Evolutionary conservation across 1,140 invertebrate genomes (phyloP), one percentile per base, ranked within the genome.

Genomic region (Nixonia krombeini): DNA sequence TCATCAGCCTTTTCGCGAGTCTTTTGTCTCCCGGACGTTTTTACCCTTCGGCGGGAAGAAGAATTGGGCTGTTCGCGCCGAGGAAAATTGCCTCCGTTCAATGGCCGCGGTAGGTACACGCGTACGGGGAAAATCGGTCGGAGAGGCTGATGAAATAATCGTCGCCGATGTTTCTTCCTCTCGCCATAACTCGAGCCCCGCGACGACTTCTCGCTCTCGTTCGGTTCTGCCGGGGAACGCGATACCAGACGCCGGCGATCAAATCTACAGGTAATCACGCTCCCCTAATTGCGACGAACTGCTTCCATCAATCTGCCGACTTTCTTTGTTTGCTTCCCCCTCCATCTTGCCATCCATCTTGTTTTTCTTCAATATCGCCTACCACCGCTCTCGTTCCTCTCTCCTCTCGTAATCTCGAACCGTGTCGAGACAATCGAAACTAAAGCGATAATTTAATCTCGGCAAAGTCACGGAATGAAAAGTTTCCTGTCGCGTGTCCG

Each of bases 391-490:
- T 53, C 7, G 18, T 17, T 52, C 33, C 23, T 35, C 33, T 33
- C 16, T 28, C 23, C 10, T 35, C 50, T 49, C 59, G 42, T 62
- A 65, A 72, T 69, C 65, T 51, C 38, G 16, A 38, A 17, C 16
- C 5, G 18, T 41, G 51, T 51, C 62, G 44, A 50, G 52, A 66
- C 59, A 67, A 64, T 73, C 63, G 40, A 41, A n/a, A 33, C 25
- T 38, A 37, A 44, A 46, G 44, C 44, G 61, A 67, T 70, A 67
- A 67, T 70, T 70, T 64, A 67, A 73, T 73, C 59, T 45, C 29
- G 28, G 9, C 26, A 8, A 31, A 53, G 55, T 63, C 29, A 23
- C 37, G 41, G n/a, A 61, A 62, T 42, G 45, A 42, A 33, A 66
- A 53, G 41, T 66, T 56, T 38, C 26, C 57, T 21, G 44, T 38